phyloP scores from a whole-genome alignment of 2,888 invertebrate genomes.

The Norana najaformis region DNA sequence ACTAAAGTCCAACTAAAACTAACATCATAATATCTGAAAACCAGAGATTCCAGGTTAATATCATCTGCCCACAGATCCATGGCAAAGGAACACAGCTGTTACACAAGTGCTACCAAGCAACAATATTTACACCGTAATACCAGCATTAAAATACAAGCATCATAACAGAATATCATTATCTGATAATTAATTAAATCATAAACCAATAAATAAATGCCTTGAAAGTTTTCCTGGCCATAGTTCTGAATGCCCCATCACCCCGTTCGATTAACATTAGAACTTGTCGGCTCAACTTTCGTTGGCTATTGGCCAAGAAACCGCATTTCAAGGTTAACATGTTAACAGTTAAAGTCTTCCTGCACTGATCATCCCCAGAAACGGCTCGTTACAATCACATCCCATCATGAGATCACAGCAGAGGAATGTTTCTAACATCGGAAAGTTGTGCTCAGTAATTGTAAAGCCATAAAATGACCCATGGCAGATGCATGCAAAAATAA shows the following conservation, averaged over 20 bases:
- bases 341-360: not conserved
- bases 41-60: not conserved
- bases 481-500: not conserved
- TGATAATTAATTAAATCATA: not conserved
- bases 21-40: not conserved
- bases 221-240: not conserved
- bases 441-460: not conserved
- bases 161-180: slow-evolving; percentile 10
- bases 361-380: not conserved
- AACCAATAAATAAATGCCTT: not conserved
- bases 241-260: not conserved
- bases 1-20: not conserved
- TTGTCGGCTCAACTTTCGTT: not conserved
- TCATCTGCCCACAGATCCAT: not conserved
- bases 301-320: not conserved
- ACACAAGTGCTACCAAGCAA: too few relatives aligned
- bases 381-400: not conserved
- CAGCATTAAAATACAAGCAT: not conserved
- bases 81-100: not conserved
- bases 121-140: not conserved
- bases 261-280: not conserved
- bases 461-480: not conserved
- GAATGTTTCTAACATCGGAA: not conserved
- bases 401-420: not conserved
- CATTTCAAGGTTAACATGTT: not conserved